Evolutionary conservation across 92 coral and sea anemone species (phyloP), one percentile per base, ranked within the genome.

Genomic region (Micromussa lordhowensis): DNA sequence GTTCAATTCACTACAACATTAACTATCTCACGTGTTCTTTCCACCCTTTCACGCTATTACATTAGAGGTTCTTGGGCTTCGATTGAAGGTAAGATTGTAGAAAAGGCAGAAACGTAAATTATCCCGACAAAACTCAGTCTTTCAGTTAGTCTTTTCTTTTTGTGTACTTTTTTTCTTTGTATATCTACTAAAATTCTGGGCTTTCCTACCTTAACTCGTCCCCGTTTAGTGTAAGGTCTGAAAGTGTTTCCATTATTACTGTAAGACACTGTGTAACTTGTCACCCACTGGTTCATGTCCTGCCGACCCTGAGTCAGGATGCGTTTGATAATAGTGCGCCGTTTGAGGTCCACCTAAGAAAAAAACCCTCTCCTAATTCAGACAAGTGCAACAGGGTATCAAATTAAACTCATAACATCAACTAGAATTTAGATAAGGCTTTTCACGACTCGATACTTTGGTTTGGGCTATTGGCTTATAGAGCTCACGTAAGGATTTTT

Each of bases 281-380:
- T 91, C 81, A 93, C 92, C 96, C 96, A 93, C 75, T 93, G 96
- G 66, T 81, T 88, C 51, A 53, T 40, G 74, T 93, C 94, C 61
- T 90, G 93, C 12, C 96, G 82, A 69, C 96, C 96, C 83, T 93
- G 96, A 18, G 86, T 93, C 14, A 93, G 55, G 40, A 93, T 81
- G 61, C 86, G 89, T 59, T 91, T 72, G 32, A 93, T 80, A 58
- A 93, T 14, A n/a, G 90, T 84, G 31, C 82, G 79, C 55, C 32
- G 24, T 35, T 88, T 83, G 6, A 93, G 86, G 32, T 93, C 84
- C 69, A 76, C 88, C 88, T 85, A 10, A 8, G 21, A 55, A 10
- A 48, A 71, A 71, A 71, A 82, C 0, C 3, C 48, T 5, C 48
- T 44, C 75, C 1, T n/a, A 29, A 36, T 21, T 80, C 35, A 69